A percentile compares a stretch with the other conserved stretches of the same genome.
These are phyloP conservation scores for Drosophila anceps DNA, from an alignment of 2,888 invertebrate genomes.

Conservation along the genomic window DNA sequence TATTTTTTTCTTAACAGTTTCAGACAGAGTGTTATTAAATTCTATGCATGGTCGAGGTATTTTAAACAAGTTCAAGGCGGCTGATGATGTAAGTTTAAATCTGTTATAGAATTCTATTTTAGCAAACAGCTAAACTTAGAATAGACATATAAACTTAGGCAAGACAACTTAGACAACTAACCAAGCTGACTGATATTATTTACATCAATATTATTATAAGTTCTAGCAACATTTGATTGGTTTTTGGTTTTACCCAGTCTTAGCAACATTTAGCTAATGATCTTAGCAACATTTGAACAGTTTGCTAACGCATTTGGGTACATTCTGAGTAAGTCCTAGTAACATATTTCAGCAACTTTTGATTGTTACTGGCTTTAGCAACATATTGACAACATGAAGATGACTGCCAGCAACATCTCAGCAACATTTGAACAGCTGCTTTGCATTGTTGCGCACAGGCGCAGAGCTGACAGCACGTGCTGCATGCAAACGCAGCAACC, in stretches of 20 bases:
- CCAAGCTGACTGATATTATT: neutral
- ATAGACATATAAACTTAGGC: too few relatives aligned
- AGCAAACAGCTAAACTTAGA: neutral
- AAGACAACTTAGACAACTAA: neutral
- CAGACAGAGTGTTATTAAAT: conserved; percentile 53
- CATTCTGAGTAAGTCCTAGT: too few relatives aligned
- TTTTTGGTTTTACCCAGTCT: neutral
- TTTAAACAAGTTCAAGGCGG: conserved; percentile 68
- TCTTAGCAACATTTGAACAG: conserved; percentile 1
- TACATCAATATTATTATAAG: neutral
- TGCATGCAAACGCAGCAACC: conserved; percentile 53
- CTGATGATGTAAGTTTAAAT: conserved; percentile 24
- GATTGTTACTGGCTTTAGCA: conserved; percentile 10
- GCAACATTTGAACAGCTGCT: conserved; percentile 60
- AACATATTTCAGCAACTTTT: conserved; percentile 32
- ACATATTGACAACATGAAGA: conserved; percentile 4
- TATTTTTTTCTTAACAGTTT: conserved; percentile 12
- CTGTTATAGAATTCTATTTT: neutral
- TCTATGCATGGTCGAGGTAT: conserved; percentile 37
- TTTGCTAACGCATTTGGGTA: neutral
- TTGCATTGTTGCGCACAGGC: conserved; percentile 57
- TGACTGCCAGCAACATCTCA: conserved; percentile 15
- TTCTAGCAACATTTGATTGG: neutral
- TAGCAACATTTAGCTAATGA: neutral
- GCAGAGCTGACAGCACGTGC: conserved; percentile 66